A percentile compares a stretch with the other conserved stretches of the same genome.
These are phyloP conservation scores for Menidia beryllina DNA, from an alignment of 2,113 vertebrate genomes.

Conservation along the genomic window DNA sequence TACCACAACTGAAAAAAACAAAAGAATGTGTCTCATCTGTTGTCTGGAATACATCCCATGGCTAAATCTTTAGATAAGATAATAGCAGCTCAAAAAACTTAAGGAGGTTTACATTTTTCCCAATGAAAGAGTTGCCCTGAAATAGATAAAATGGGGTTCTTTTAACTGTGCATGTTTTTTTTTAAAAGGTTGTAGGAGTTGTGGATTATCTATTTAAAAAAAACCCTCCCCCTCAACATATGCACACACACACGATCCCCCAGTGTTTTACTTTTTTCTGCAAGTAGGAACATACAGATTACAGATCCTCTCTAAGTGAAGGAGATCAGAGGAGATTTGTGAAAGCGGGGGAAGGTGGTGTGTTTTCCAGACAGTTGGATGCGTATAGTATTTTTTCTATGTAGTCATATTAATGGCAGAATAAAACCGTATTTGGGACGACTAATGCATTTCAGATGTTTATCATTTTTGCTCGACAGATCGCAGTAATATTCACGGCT, in stretches of 20 bases:
- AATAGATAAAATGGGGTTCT: no score
- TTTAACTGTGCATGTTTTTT: not conserved
- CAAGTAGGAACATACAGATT: conserved; percentile 72
- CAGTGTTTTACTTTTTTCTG: conserved; percentile 52
- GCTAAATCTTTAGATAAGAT: not conserved
- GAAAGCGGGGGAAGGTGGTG: conserved; percentile 36
- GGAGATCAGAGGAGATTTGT: conserved; percentile 68
- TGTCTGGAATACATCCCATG: not conserved
- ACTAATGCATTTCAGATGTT: not conserved
- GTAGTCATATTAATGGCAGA: not conserved
- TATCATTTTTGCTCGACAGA: not conserved
- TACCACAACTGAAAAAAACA: conserved; percentile 3
- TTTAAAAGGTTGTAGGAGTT: conserved; percentile 52
- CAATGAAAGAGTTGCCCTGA: no score
- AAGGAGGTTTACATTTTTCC: no score
- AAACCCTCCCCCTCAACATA: conserved; percentile 27
- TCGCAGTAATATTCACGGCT: not conserved
- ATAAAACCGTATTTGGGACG: not conserved
- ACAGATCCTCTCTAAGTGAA: conserved; percentile 52
- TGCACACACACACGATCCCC: not conserved
- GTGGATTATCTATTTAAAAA: conserved; percentile 56
- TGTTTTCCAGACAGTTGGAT: conserved; percentile 39
- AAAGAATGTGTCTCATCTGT: not conserved
- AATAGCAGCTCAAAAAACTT: not conserved
- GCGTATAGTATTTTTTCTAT: conserved; percentile 16